Percentiles rank a stretch among this genome's conserved stretches.
phyloP scores from a whole-genome alignment of 2,797 vertebrate genomes.

The Tenualosa ilisha region DNA sequence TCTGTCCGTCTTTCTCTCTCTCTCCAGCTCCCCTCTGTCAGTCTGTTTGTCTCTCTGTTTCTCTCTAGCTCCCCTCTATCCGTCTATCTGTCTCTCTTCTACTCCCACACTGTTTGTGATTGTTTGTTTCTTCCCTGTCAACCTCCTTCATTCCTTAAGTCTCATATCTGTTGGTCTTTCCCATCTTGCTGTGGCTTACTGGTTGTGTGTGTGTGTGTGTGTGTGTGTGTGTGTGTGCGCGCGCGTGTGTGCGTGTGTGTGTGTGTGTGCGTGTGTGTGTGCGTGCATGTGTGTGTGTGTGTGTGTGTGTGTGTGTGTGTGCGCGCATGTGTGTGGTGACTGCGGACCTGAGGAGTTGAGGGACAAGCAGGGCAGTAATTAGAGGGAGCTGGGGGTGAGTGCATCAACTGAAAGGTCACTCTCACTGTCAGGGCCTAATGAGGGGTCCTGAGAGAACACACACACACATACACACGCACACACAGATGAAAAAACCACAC shows the following conservation, averaged over 20 bases:
- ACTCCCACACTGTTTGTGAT: not conserved
- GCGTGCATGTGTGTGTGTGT: not conserved
- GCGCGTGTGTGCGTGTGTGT: not conserved
- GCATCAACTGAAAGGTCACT: constrained; percentile 15
- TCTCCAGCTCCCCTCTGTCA: constrained; percentile 18
- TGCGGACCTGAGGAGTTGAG: not conserved
- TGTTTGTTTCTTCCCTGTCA: not conserved
- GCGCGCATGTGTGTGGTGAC: not conserved
- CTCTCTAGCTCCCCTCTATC: too few relatives aligned
- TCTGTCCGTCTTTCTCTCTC: constrained; percentile 10
- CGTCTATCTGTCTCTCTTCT: not conserved
- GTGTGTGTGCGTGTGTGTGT: not conserved
- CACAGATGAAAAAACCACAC: not conserved
- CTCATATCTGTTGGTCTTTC: not conserved
- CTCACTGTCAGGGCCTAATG: constrained; percentile 45
- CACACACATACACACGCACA: not conserved
- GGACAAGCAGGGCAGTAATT: not conserved
- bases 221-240: not conserved
- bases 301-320: not conserved
- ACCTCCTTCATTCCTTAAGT: not conserved
- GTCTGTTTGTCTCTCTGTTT: not conserved
- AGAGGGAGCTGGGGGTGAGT: constrained; percentile 7
- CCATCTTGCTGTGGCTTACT: not conserved
- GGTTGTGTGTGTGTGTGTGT: not conserved
- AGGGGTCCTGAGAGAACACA: constrained; percentile 21